Evolutionary conservation across 2,113 vertebrate genomes (phyloP), one percentile per base, ranked within the genome.

Genomic region (Anarrhichthys ocellatus): DNA sequence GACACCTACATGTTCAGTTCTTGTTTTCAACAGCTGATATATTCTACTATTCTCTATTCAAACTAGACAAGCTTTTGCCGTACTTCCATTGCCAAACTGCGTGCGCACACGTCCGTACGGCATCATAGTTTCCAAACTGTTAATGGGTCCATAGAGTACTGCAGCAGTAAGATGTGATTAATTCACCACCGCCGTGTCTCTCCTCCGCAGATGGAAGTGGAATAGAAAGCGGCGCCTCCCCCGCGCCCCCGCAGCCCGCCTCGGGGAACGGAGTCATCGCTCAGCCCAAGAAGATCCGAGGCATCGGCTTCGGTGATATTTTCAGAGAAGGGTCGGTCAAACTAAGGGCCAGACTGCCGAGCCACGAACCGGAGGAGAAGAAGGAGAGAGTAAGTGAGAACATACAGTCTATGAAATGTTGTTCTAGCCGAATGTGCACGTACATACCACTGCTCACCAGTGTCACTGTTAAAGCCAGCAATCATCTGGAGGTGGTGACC

Each of bases 251-350:
- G 62, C 88, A 90, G 44, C 64, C 92, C 0, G 90, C 95, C 81
- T 86, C 91, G 10, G 97, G 96, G 54, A 94, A 80, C 32, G 97
- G 94, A 78, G 93, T 95, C 15, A 84, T 95, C 9, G 90, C 95
- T n/a, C 98, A 98, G 89, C 96, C 97, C 89, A 99, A 98, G 95
- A 99, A 98, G 94, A 89, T 99, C 69, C 94, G 95, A 82, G 97
- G 98, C 9, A 64, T 99, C n/a, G 98, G 98, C 4, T 99, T 98
- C 74, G 98, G 98, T 80, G 96, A 99, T 82, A 99, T 99, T 89
- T 99, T 99, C 94, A 96, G 95, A 65, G 96, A 98, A 91, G 97
- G 96, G 1, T 97, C 97, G 1, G 96, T 98, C 80, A 99, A 97
- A 92, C 96, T 99, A 59, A 97, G 94, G 73, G 91, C 93, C 20